Conservation (phyloP, 2,797 vertebrate genomes). For the Pseudochromis fuscus region DNA sequence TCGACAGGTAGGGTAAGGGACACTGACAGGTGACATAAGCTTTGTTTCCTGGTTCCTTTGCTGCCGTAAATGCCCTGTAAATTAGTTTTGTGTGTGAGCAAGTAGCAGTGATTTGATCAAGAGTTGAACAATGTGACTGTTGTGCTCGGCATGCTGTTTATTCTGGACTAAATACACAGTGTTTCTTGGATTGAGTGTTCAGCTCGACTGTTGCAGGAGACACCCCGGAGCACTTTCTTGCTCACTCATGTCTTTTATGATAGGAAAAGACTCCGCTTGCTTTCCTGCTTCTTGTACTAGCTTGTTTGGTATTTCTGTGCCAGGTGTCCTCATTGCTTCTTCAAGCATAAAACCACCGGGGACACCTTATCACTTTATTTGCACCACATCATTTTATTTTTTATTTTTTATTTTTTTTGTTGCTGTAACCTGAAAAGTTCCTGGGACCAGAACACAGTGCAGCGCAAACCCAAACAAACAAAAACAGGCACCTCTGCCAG, state of each 20-base stretch:
- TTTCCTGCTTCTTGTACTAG: conserved; percentile 30
- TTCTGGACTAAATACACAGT: neutral
- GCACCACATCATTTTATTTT: neutral
- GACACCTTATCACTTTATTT: conserved; percentile 32
- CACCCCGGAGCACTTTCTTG: conserved; percentile 4
- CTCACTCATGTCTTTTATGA: conserved; percentile 5
- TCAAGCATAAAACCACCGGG: neutral
- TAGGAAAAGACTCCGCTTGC: neutral
- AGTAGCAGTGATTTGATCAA: conserved; percentile 6
- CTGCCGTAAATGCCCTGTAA: neutral
- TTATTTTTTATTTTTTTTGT: too few relatives aligned
- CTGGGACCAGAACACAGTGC: neutral
- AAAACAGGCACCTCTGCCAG: neutral
- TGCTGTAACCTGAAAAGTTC: conserved; percentile 11
- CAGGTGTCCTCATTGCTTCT: conserved; percentile 14
- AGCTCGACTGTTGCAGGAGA: neutral
- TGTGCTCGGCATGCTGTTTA: neutral
- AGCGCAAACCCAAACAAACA: neutral
- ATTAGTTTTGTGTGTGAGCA: neutral
- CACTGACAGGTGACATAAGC: neutral
- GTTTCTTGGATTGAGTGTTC: neutral
- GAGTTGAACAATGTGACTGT: neutral
- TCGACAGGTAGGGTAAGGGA: conserved; percentile 71
- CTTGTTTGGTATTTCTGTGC: conserved; percentile 49
- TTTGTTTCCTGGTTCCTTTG: neutral